These are phyloP conservation scores for Lepas anatifera DNA, from an alignment of 2,888 invertebrate genomes.

Conservation along the genomic window DNA sequence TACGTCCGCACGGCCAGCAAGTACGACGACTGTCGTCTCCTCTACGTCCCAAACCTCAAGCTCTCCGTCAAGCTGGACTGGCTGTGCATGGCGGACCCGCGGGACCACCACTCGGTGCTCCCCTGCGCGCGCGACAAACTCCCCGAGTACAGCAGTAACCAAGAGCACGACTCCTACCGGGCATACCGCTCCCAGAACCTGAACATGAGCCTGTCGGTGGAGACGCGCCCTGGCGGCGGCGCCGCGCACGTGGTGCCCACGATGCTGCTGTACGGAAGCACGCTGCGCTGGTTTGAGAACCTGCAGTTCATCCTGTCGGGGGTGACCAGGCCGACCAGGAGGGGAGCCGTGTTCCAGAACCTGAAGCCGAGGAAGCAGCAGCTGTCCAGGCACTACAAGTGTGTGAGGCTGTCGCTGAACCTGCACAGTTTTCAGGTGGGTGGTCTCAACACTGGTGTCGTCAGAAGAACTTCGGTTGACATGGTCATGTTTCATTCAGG, in stretches of 20 bases:
- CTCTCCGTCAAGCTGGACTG: slow-evolving; percentile 72
- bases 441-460: too few relatives aligned
- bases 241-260: slow-evolving; percentile 26
- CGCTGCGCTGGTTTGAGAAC: slow-evolving; percentile 89
- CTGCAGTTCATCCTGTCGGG: slow-evolving; percentile 77
- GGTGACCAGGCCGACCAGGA: slow-evolving; percentile 83
- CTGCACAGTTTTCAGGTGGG: slow-evolving; percentile 58
- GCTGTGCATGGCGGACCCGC: slow-evolving; percentile 82
- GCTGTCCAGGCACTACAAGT: slow-evolving; percentile 81
- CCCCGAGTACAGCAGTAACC: slow-evolving; percentile 93
- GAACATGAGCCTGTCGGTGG: slow-evolving; percentile 61
- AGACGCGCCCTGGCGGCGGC: slow-evolving; percentile 47
- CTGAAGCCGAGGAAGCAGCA: slow-evolving; percentile 75
- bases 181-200: slow-evolving; percentile 83
- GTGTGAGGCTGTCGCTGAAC: slow-evolving; percentile 70
- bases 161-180: slow-evolving; percentile 36
- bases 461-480: too few relatives aligned
- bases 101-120: slow-evolving; percentile 90
- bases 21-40: slow-evolving; percentile 91
- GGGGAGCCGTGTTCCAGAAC: slow-evolving; percentile 78
- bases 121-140: slow-evolving; percentile 92
- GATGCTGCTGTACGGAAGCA: slow-evolving; percentile 79
- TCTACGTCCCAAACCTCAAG: slow-evolving; percentile 80
- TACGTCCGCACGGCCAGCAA: slow-evolving; percentile 95
- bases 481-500: too few relatives aligned